Percentiles rank a stretch among this genome's conserved stretches.
phyloP scores from a whole-genome alignment of 35 echinoderm and acorn worm genomes.

The Nesometra sesokonis region DNA sequence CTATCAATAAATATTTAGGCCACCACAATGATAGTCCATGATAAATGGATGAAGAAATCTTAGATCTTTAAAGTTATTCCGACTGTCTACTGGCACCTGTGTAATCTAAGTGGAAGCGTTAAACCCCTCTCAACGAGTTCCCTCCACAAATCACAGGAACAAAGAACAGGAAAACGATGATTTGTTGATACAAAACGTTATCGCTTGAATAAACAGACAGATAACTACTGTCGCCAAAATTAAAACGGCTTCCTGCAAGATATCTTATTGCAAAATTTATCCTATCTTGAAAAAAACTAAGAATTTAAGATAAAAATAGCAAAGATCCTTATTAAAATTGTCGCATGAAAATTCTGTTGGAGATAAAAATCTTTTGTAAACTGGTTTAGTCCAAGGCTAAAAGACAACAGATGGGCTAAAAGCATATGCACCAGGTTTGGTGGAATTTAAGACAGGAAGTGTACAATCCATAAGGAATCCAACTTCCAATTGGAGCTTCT shows the following conservation, averaged over 20 bases:
- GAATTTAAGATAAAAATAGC: too few species aligned
- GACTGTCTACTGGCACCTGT: too few species aligned
- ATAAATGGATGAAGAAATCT: too few species aligned
- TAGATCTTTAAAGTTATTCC: too few species aligned
- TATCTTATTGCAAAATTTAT: too few species aligned
- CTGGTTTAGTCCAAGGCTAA: neutral
- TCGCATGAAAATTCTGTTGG: too few species aligned
- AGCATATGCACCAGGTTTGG: too few species aligned
- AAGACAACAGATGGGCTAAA: neutral
- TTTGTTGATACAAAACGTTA: neutral
- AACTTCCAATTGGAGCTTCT: neutral
- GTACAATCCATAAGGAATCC: neutral
- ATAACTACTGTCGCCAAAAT: neutral
- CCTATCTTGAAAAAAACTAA: too few species aligned
- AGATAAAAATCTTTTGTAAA: neutral
- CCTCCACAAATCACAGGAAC: neutral
- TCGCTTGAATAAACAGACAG: neutral
- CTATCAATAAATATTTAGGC: too few species aligned
- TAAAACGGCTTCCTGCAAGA: neutral
- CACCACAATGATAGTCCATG: too few species aligned
- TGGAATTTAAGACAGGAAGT: neutral
- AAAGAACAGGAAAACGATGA: neutral
- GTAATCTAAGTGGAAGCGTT: too few species aligned
- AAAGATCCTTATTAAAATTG: too few species aligned
- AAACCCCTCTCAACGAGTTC: neutral